A percentile compares a stretch with the other conserved stretches of the same genome.
phyloP scores from a whole-genome alignment of 2,113 vertebrate genomes.

The Crocuta crocuta region DNA sequence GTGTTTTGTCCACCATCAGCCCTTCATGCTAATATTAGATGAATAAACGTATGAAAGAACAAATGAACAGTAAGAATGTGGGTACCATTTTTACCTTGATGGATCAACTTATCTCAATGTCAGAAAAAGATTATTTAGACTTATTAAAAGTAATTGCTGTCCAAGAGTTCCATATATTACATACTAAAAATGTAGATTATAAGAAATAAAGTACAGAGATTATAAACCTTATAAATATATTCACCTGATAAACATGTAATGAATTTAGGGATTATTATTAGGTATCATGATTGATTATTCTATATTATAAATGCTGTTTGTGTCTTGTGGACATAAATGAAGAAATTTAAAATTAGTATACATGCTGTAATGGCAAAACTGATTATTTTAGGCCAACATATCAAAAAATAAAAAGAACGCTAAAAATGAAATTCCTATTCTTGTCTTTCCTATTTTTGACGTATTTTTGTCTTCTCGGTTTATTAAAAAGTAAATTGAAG shows the following conservation, averaged over 20 bases:
- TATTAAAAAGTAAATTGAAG: slow-evolving; percentile 19
- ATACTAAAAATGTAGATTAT: slow-evolving; percentile 26
- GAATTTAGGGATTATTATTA: not conserved
- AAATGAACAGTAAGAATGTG: not conserved
- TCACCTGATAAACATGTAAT: not conserved
- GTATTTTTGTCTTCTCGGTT: not conserved
- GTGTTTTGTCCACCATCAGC: not conserved
- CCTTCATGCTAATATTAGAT: not conserved
- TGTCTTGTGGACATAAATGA: not conserved
- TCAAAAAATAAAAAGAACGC: not conserved
- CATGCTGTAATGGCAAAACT: not conserved
- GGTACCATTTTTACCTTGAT: slow-evolving; percentile 69
- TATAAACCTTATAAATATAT: not conserved
- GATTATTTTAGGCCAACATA: slow-evolving; percentile 21
- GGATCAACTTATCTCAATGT: slow-evolving; percentile 63
- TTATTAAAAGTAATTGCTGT: not conserved
- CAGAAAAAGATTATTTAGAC: slow-evolving; percentile 22
- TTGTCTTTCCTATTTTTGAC: not conserved
- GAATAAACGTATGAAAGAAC: not conserved
- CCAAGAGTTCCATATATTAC: slow-evolving; percentile 57
- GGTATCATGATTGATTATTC: not conserved
- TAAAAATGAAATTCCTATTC: slow-evolving; percentile 5
- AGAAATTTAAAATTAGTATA: not conserved
- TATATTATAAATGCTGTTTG: not conserved
- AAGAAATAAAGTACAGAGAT: slow-evolving; percentile 47